Conservation (phyloP, 2,888 invertebrate species). For the Aelia acuminata region DNA sequence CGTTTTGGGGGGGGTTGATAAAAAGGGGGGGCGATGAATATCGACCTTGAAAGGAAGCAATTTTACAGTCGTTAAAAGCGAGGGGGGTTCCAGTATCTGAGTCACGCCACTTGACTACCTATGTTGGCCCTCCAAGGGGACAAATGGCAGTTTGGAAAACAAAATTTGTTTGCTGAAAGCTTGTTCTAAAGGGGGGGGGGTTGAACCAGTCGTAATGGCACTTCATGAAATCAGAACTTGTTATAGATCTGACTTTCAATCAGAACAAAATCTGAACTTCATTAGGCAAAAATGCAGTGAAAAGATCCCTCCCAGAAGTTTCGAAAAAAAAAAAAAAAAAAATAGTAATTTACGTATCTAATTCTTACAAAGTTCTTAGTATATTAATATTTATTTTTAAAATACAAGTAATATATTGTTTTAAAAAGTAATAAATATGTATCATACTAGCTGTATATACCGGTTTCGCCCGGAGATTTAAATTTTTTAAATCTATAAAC, state of each 20-base stretch:
- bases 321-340: too few species aligned
- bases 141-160: constrained; percentile 12
- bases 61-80: constrained; percentile 19
- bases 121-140: background rate
- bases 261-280: background rate
- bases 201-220: background rate
- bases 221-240: background rate
- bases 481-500: too few species aligned
- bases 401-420: too few species aligned
- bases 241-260: background rate
- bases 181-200: background rate
- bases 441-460: too few species aligned
- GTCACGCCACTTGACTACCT: constrained; percentile 33
- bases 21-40: background rate
- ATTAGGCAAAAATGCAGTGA: background rate
- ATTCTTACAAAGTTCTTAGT: too few species aligned
- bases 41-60: background rate
- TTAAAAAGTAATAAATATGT: too few species aligned
- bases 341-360: too few species aligned
- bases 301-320: too few species aligned
- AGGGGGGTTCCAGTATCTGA: constrained; percentile 1
- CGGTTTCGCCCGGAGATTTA: too few species aligned
- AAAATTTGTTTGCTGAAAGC: constrained; percentile 8
- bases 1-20: too few species aligned
- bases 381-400: too few species aligned